Evolutionary conservation across 2,797 vertebrate genomes (phyloP).

Genomic region (Hypotaenidia philippensis): DNA sequence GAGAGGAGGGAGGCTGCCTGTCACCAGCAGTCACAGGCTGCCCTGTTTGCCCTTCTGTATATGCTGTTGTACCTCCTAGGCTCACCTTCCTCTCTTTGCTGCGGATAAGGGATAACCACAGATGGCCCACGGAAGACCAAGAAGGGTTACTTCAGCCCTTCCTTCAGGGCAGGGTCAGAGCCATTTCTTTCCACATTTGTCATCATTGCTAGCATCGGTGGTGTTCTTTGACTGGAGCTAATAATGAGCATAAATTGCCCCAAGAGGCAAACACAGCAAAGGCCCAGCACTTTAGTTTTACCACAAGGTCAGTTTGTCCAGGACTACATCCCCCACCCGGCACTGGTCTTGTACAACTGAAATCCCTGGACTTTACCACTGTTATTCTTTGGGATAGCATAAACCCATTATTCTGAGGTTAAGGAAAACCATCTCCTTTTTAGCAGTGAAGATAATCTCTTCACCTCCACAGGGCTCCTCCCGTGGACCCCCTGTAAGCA

Average conservation of each 20-base stretch:
- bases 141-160: background rate
- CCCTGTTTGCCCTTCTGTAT: background rate
- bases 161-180: background rate
- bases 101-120: background rate
- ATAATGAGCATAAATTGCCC: background rate
- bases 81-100: background rate
- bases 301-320: background rate
- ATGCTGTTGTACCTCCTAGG: background rate
- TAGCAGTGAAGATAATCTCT: background rate
- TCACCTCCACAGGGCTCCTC: background rate
- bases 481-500: background rate
- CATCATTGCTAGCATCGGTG: background rate
- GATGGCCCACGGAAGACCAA: background rate
- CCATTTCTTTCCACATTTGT: background rate
- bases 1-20: background rate
- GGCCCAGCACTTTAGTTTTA: background rate
- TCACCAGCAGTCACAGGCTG: background rate
- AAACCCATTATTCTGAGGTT: background rate
- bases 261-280: background rate
- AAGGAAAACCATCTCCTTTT: background rate
- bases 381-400: background rate
- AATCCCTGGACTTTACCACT: background rate
- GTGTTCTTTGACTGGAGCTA: background rate
- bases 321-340: background rate
- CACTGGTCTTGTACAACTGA: background rate